Evolutionary conservation across 2,113 vertebrate genomes (phyloP), one percentile per base, ranked within the genome.

Genomic region (Esox niger): DNA sequence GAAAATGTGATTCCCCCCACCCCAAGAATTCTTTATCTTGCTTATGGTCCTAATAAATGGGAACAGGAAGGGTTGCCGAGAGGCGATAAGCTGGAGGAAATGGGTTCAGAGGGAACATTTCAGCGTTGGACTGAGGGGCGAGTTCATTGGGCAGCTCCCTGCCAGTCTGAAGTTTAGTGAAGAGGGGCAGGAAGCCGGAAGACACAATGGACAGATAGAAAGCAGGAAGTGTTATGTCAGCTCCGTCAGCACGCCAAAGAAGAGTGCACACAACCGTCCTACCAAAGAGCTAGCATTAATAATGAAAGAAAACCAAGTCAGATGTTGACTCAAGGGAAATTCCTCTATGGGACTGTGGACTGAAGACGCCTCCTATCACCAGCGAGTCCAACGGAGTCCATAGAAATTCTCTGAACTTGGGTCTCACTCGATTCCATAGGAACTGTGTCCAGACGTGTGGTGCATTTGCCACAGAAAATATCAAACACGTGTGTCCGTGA

Each of bases 1-100:
- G 63, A 62, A 61, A 59, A 73, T 55, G 56, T 72, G 63, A 72
- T 66, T 33, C n/a, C n/a, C n/a, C n/a, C n/a, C n/a, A n/a, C n/a
- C n/a, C n/a, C 26, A 58, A 49, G 32, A 62, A 56, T 52, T 30
- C 32, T 73, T 73, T 73, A 73, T 73, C 71, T 68, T 52, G 57
- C 64, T 55, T 67, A 61, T 8, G 58, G 64, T 66, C 52, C 46
- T 66, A 59, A 66, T 72, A 54, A 66, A 52, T 43, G 46, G 27
- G n/a, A 20, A 21, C 10, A 23, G 29, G 30, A 26, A 25, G 20
- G 64, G 30, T 6, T n/a, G 47, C 20, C 1, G 47, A 52, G 47
- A 21, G n/a, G 47, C n/a, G 47, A 43, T 43, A 43, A 43, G 15
- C 38, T 15, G 3, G 17, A 43, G 38, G 38, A 43, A 43, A 43